phyloP scores from a whole-genome alignment of 2,888 invertebrate species.

The Ditula angustiorana region DNA sequence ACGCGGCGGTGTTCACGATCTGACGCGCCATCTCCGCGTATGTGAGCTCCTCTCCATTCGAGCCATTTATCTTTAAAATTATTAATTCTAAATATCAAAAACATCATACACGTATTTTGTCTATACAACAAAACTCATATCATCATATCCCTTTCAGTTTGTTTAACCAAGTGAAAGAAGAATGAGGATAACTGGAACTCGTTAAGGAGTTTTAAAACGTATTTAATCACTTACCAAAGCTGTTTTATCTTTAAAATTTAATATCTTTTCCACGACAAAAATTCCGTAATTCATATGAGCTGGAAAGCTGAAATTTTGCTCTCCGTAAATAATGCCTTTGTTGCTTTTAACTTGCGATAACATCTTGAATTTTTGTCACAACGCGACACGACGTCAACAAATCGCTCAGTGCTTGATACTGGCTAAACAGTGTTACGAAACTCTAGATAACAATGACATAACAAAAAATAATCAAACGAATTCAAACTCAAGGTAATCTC shows the following conservation, averaged over 20 bases:
- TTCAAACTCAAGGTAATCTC: background rate
- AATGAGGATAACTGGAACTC: no score
- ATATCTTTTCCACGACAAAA: slow-evolving; percentile 55
- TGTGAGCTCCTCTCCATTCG: slow-evolving; percentile 53
- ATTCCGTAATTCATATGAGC: slow-evolving; percentile 64
- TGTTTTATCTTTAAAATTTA: slow-evolving; percentile 51
- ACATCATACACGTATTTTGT: background rate
- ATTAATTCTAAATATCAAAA: background rate
- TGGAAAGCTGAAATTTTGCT: slow-evolving; percentile 54
- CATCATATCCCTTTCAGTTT: no score
- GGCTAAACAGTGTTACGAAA: background rate
- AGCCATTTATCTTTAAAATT: slow-evolving; percentile 56
- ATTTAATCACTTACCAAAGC: slow-evolving; percentile 63
- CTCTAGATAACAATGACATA: background rate
- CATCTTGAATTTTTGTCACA: slow-evolving; percentile 20
- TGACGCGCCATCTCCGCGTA: slow-evolving; percentile 55
- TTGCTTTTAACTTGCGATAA: slow-evolving; percentile 3
- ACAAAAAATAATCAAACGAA: background rate
- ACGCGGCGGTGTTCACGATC: slow-evolving; percentile 55
- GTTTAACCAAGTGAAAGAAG: no score
- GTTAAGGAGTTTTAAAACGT: no score
- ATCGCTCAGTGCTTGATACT: slow-evolving; percentile 8
- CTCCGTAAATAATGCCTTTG: slow-evolving; percentile 54
- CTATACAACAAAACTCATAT: no score
- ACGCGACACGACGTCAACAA: slow-evolving; percentile 4